A percentile compares a stretch with the other conserved stretches of the same genome.
Conservation (phyloP, 2,113 vertebrate genomes). For the Platichthys flesus region DNA sequence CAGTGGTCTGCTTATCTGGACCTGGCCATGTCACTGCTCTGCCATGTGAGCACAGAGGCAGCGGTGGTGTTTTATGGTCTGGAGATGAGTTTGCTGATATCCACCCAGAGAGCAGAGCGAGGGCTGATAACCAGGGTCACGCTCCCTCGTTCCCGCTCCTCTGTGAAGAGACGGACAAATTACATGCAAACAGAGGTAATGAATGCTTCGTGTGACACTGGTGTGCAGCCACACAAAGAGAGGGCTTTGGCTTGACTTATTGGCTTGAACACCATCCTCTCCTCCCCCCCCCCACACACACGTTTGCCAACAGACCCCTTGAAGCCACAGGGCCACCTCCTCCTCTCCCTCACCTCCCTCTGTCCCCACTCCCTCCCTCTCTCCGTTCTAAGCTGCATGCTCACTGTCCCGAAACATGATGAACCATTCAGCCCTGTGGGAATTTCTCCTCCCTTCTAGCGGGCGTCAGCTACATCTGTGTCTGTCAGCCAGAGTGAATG, state of each 20-base stretch:
- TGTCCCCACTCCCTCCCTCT: constrained; percentile 41
- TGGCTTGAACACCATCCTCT: constrained; percentile 34
- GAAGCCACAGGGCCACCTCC: constrained; percentile 26
- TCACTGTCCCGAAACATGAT: constrained; percentile 88
- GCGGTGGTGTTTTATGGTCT: constrained; percentile 43
- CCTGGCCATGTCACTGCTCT: constrained; percentile 69
- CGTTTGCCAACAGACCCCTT: constrained; percentile 28
- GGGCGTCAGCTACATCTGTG: constrained; percentile 84
- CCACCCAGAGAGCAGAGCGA: constrained; percentile 64
- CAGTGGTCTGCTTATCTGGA: constrained; percentile 74
- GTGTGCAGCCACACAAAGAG: constrained; percentile 13
- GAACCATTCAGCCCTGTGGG: constrained; percentile 86
- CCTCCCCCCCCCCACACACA: neutral
- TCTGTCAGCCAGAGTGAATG: constrained; percentile 75
- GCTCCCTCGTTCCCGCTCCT: constrained; percentile 43
- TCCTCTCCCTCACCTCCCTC: constrained; percentile 35
- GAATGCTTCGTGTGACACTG: constrained; percentile 25
- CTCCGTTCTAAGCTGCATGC: constrained; percentile 78
- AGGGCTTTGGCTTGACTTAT: constrained; percentile 20
- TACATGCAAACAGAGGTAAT: constrained; percentile 34
- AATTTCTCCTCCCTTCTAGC: constrained; percentile 81
- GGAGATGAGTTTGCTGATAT: constrained; percentile 63
- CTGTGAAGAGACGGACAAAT: constrained; percentile 62
- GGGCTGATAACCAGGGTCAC: constrained; percentile 68
- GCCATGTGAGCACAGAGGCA: constrained; percentile 59